phyloP scores from a whole-genome alignment of 2,113 vertebrate species.

The Oryzias javanicus region DNA sequence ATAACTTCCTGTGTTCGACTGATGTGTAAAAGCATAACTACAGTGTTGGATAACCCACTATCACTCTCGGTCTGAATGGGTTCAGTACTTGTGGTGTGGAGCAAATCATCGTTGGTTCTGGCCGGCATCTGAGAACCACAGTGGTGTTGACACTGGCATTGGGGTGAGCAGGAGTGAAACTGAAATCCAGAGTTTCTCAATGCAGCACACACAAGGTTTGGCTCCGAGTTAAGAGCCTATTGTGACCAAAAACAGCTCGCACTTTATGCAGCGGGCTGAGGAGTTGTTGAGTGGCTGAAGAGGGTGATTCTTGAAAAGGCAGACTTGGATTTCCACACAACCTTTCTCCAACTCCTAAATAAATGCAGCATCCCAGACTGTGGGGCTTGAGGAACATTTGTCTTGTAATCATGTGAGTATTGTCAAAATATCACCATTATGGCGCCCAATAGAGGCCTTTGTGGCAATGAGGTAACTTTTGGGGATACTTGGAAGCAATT shows the following conservation, averaged over 20 bases:
- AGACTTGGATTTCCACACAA: conserved; percentile 14
- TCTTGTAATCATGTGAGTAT: neutral
- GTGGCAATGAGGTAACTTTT: neutral
- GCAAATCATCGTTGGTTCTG: conserved; percentile 57
- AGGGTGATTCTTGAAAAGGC: conserved; percentile 8
- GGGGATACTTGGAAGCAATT: too few relatives aligned
- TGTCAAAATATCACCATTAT: neutral
- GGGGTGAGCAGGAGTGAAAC: conserved; percentile 64
- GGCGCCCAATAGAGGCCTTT: neutral
- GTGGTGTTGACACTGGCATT: conserved; percentile 66
- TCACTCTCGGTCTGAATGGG: conserved; percentile 48
- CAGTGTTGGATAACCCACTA: conserved; percentile 52
- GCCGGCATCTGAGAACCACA: conserved; percentile 53
- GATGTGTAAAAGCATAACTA: conserved; percentile 18
- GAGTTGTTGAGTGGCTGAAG: conserved; percentile 1
- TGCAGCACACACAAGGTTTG: conserved; percentile 35
- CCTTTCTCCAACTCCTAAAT: conserved; percentile 1
- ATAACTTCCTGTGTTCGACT: conserved; percentile 11
- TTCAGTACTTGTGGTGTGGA: conserved; percentile 37
- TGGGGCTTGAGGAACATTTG: neutral
- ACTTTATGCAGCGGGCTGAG: conserved; percentile 14
- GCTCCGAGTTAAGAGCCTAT: conserved; percentile 40
- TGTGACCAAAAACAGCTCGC: conserved; percentile 49
- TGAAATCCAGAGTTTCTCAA: conserved; percentile 55
- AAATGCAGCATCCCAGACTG: neutral